These are phyloP conservation scores for Vultur gryphus DNA, from an alignment of 2,797 vertebrate genomes.

Conservation along the genomic window DNA sequence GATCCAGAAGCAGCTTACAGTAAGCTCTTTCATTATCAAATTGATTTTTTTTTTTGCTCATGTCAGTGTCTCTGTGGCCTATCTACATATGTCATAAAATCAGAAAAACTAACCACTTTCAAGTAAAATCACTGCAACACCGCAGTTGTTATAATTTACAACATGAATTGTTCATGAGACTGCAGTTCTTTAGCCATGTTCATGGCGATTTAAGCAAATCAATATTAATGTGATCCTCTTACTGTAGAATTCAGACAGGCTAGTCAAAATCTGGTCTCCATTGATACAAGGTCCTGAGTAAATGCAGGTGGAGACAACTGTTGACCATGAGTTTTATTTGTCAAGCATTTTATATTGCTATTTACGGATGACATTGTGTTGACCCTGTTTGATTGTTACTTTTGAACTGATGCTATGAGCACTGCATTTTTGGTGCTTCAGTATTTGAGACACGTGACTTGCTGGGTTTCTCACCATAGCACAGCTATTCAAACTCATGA, in stretches of 20 bases:
- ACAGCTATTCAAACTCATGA: not conserved
- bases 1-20: not conserved
- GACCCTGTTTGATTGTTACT: not conserved
- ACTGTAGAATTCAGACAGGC: not conserved
- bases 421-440: not conserved
- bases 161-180: not conserved
- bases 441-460: accelerated
- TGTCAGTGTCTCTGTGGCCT: not conserved
- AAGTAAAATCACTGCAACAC: not conserved
- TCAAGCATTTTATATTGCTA: not conserved
- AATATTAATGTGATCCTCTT: not conserved
- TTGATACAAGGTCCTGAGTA: not conserved
- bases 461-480: not conserved
- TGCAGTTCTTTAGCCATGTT: not conserved
- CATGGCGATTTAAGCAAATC: not conserved
- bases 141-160: not conserved
- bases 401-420: not conserved
- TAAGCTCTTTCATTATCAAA: not conserved
- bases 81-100: not conserved
- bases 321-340: not conserved
- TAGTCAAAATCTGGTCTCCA: not conserved
- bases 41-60: not conserved
- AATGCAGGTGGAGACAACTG: not conserved
- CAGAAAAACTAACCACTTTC: not conserved
- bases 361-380: not conserved